Base-by-base conservation (phyloP, 1,140 invertebrate genomes). In the Tigriopus japonicus region DNA sequence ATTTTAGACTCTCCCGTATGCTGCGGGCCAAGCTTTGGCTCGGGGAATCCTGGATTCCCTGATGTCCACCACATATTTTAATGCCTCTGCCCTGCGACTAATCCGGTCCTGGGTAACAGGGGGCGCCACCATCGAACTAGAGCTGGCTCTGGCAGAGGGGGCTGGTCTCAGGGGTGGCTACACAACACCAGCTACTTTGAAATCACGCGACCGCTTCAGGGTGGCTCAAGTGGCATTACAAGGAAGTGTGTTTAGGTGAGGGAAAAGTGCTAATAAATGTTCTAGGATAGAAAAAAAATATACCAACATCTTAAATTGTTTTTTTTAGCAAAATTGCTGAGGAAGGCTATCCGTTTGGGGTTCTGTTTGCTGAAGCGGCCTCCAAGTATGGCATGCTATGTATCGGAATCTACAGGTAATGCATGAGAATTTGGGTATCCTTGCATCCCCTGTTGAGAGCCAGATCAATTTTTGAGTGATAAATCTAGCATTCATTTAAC, bases 381-480 rank as follows among this genome's bases (percentile, higher is more conserved):
- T 85, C 91, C 68, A 88, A 87, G 63, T 95, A 94, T 73, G 93
- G 93, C 67, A 95, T 98, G 85, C 79, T 98, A 67, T 98, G 94
- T 75, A 97, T 98, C 75, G 95, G 95, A 69, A 79, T 98, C 62
- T 98, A 98, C 76, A 78, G 84, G 72, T 81, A 84, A 28, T 3
- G 24, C 6, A 24, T 21, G 15, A n/a, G 23, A 3, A 54, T 21
- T 54, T 54, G 17, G 24, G 3, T 14, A 21, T 52, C 45, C n/a
- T 17, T 49, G 15, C 52, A 54, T 19, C 24, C 24, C 52, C 52
- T 9, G 28, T 35, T 35, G 9, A 35, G 3, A 35, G 9, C n/a
- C 28, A 35, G 28, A 35, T 5, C 28, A 9, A 35, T 3, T 3
- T 35, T 35, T 35, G 28, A 35, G 28, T 35, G 28, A 35, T 35